Percentiles rank a stretch among this genome's conserved stretches.
Evolutionary conservation across 2,797 vertebrate species (phyloP).

Genomic region (Spheniscus humboldti): DNA sequence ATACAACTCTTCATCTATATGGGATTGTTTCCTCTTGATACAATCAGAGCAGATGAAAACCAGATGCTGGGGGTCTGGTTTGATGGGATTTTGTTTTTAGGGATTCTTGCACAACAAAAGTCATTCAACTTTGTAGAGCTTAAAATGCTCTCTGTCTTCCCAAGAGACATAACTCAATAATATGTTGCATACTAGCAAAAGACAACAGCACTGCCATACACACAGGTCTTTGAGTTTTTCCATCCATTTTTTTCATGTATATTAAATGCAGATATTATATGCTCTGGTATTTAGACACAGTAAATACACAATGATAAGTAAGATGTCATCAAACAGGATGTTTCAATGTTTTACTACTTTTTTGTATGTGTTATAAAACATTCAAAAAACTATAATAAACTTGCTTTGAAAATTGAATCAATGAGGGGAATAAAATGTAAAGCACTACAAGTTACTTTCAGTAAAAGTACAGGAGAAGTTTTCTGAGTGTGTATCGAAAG

Average conservation of each 20-base stretch:
- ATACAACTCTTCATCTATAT: conserved; percentile 44
- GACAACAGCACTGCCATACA: background rate
- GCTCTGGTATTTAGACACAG: background rate
- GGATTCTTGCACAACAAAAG: conserved; percentile 38
- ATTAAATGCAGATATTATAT: background rate
- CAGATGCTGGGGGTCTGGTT: conserved; percentile 49
- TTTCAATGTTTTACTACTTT: background rate
- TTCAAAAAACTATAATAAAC: background rate
- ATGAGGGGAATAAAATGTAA: background rate
- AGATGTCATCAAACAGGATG: background rate
- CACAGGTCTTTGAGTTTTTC: background rate
- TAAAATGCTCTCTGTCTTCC: conserved; percentile 32
- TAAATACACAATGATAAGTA: background rate
- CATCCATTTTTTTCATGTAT: background rate
- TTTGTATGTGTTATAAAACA: background rate
- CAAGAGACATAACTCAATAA: conserved; percentile 26
- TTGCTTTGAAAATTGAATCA: background rate
- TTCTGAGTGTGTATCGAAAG: background rate
- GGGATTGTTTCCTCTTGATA: conserved; percentile 45
- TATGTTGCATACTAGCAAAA: background rate
- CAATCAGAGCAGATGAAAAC: conserved; percentile 48
- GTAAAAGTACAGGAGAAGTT: background rate
- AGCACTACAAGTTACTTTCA: background rate
- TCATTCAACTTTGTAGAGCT: conserved; percentile 20
- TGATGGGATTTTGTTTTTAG: conserved; percentile 28